A percentile compares a stretch with the other conserved stretches of the same genome.
phyloP scores from a whole-genome alignment of 2,888 invertebrate species.

The Eupithecia insigniata region DNA sequence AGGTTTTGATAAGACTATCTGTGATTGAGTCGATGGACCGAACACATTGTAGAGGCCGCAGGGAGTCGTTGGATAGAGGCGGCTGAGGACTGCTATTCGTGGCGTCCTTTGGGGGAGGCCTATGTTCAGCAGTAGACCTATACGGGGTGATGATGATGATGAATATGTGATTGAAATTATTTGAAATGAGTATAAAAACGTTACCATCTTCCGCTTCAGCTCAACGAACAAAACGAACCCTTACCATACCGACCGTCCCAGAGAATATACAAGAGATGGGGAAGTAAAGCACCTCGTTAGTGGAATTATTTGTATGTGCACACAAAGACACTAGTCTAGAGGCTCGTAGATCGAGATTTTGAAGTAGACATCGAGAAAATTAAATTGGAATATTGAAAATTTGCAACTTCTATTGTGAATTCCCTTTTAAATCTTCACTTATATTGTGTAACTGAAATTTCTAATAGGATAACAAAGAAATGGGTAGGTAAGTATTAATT shows the following conservation, averaged over 20 bases:
- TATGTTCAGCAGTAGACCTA: too few species aligned
- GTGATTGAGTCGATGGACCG: too few species aligned
- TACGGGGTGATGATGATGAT: too few species aligned
- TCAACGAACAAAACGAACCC: conserved; percentile 23
- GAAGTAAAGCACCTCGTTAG: conserved; percentile 48
- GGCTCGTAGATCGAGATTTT: conserved; percentile 22
- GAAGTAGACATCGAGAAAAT: conserved; percentile 22
- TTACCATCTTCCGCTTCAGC: conserved; percentile 13
- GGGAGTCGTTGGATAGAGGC: too few species aligned
- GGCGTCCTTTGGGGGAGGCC: too few species aligned
- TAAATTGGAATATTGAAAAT: conserved; percentile 15
- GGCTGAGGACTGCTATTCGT: too few species aligned
- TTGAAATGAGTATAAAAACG: not conserved
- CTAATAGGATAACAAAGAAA: not conserved
- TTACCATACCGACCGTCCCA: conserved; percentile 22
- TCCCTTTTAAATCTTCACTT: too few species aligned
- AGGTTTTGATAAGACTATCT: not conserved
- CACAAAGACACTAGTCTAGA: conserved; percentile 29
- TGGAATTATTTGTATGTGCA: conserved; percentile 42
- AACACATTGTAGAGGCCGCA: too few species aligned
- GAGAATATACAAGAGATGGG: conserved; percentile 36
- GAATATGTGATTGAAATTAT: too few species aligned
- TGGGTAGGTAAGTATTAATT: not conserved
- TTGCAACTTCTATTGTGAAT: not conserved
- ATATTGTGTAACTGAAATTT: not conserved